Evolutionary conservation across 2,113 vertebrate genomes (phyloP), one percentile per base, ranked within the genome.

Genomic region (Mus spicilegus): DNA sequence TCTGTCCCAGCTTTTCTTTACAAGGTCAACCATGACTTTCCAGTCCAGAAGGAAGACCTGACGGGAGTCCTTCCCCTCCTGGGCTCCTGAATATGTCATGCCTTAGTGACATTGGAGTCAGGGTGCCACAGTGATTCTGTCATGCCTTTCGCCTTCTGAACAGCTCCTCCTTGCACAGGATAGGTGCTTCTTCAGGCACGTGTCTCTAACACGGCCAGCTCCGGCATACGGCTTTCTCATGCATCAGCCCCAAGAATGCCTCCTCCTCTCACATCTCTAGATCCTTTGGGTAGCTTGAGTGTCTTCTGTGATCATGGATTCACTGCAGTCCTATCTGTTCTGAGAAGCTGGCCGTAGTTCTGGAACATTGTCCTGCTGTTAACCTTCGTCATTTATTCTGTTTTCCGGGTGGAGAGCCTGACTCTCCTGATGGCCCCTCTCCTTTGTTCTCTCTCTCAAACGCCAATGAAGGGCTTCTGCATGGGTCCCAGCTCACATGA

Each of bases 11-110:
- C 17, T 76, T 81, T 16, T 84, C 77, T 63, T 61, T 67, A 10
- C 82, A 94, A 97, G 94, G 82, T 97, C 96, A 90, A 28, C 7
- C 14, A 0, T 28, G 90, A 73, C 86, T 89, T 91, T 58, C n/a
- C 19, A 6, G 49, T 20, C 72, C 42, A 56, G 80, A 70, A 91
- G 22, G 39, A 86, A 95, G 26, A 61, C 33, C 39, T 39, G 17
- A 6, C 0, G 13, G 92, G 24, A 54, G 69, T 82, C 67, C 58
- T 39, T 4, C 19, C 39, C 28, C 14, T 56, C 33, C 0, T 4
- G 2, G 61, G 65, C 76, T 65, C 72, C 36, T 54, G 12, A 33
- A 5, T 26, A 7, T 49, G 61, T 51, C 33, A 5, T 5, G 12
- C 10, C 85, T 85, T 63, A 0, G 0, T 61, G 92, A 82, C 46